Evolutionary conservation across 1,140 invertebrate genomes (phyloP), one percentile per base, ranked within the genome.

Genomic region (Rhynchophorus ferrugineus): DNA sequence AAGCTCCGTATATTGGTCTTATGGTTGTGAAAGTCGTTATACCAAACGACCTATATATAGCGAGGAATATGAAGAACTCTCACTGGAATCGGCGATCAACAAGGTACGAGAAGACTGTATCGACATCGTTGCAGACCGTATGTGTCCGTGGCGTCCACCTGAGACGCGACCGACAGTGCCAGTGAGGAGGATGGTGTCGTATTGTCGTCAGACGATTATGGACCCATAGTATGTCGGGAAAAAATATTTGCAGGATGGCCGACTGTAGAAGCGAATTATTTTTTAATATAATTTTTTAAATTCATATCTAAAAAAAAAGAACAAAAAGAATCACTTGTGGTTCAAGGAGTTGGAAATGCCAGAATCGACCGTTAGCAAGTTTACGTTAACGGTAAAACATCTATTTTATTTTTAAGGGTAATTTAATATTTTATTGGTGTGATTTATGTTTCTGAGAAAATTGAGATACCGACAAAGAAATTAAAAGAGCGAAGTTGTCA

Each of bases 131-230:
- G 20, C 22, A 6, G 48, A 49, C 24, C 48, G 48, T 8, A 49
- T 49, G 48, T 38, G 48, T n/a, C 48, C 37, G 9, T 49, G 48
- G 48, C 44, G 48, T 34, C 39, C 21, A 22, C 37, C 38, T 3
- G 48, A 29, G 24, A 29, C 11, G 24, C 5, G 5, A 29, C 24
- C 5, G 24, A 29, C 5, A 29, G 24, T 29, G 24, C 24, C 11
- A 29, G 24, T 29, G 24, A 11, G 11, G 24, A 29, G 24, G 24
- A 29, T 11, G 24, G 11, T 6, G 24, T 29, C 11, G 11, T 29
- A 6, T 29, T 29, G 11, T 29, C 24, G 11, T 29, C 24, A 6
- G 24, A 29, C 5, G 24, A 29, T 6, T 29, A 29, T 29, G 24
- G 24, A 29, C 24, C 11, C 11, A 11, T 29, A 29, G 11, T 29